phyloP scores from a whole-genome alignment of 2,797 vertebrate species.

The Lerista edwardsae region DNA sequence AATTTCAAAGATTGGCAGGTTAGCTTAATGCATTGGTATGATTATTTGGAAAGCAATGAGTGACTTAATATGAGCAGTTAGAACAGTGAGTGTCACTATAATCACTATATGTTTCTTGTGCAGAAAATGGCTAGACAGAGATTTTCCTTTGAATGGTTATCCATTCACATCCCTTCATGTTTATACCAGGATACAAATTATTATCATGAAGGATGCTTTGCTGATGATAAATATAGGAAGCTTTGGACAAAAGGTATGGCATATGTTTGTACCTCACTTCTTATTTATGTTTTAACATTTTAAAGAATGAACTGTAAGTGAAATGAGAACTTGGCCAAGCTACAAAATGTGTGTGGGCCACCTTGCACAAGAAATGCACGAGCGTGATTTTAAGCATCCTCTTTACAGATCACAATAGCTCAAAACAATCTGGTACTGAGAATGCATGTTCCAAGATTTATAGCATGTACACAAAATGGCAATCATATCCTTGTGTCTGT shows the following conservation, averaged over 20 bases:
- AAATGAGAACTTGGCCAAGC: background rate
- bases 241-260: conserved; percentile 79
- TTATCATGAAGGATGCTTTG: conserved; percentile 63
- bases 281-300: conserved; percentile 42
- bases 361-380: background rate
- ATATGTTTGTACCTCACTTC: conserved; percentile 20
- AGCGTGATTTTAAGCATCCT: background rate
- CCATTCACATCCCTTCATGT: conserved; percentile 73
- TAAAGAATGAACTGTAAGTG: background rate
- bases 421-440: background rate
- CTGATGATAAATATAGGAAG: conserved; percentile 73
- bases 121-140: conserved; percentile 75
- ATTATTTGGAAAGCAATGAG: background rate
- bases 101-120: conserved; percentile 51
- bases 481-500: background rate
- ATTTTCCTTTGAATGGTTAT: conserved; percentile 70
- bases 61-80: background rate
- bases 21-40: background rate
- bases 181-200: conserved; percentile 72
- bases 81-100: background rate
- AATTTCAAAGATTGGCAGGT: background rate
- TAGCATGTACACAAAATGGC: background rate
- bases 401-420: background rate
- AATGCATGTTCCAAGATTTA: background rate
- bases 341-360: background rate